Evolutionary conservation across 1,140 invertebrate genomes (phyloP).

Genomic region (Apis florea): DNA sequence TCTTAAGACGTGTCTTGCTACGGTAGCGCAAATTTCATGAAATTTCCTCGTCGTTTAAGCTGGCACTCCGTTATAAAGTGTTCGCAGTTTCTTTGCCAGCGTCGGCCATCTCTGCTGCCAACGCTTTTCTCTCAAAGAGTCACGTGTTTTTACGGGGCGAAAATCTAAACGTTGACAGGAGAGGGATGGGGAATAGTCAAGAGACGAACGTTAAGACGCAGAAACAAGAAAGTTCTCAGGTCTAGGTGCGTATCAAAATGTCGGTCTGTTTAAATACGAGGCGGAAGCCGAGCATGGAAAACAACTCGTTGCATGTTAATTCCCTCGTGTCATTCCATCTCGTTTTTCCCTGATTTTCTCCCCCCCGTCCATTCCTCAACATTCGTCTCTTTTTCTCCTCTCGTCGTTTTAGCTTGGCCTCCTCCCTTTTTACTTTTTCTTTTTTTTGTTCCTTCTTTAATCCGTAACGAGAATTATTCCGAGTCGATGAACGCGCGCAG

Average conservation of each 20-base stretch:
- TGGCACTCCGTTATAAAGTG: not conserved
- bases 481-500: conserved; percentile 38
- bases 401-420: not conserved
- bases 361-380: not conserved
- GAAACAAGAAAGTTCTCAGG: conserved; percentile 15
- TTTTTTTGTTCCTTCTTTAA: conserved; percentile 23
- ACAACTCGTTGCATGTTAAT: conserved; percentile 52
- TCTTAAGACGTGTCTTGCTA: not conserved
- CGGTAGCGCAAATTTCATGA: not conserved
- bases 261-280: conserved; percentile 56
- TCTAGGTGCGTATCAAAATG: conserved; percentile 40
- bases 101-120: conserved; percentile 3
- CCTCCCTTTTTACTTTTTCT: not conserved
- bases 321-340: conserved; percentile 49
- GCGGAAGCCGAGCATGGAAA: conserved; percentile 49
- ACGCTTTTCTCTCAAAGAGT: conserved; percentile 6
- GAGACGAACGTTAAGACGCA: not conserved
- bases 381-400: not conserved
- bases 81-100: not conserved
- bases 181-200: conserved; percentile 5
- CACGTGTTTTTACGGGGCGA: conserved; percentile 27
- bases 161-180: conserved; percentile 40
- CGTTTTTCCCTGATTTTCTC: conserved; percentile 50
- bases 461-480: conserved; percentile 55
- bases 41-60: conserved; percentile 16